phyloP scores from a whole-genome alignment of 2,888 invertebrate species.

The Unio pictorum region DNA sequence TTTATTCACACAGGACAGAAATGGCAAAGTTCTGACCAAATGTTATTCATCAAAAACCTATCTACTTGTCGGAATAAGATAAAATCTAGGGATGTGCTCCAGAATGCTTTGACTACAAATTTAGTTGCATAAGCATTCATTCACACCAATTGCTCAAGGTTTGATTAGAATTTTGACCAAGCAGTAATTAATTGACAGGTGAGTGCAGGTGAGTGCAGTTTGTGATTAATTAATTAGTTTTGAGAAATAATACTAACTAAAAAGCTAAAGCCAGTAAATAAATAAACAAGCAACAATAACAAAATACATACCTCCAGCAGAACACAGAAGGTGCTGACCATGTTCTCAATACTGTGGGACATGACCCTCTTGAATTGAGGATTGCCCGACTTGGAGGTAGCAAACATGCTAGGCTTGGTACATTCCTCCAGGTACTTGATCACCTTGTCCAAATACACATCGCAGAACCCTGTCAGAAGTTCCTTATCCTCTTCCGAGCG shows the following conservation, averaged over 20 bases:
- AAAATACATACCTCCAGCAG: constrained; percentile 62
- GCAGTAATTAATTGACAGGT: no score
- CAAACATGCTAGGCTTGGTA: constrained; percentile 56
- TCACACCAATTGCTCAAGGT: no score
- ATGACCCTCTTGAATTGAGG: constrained; percentile 57
- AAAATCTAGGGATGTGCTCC: no score
- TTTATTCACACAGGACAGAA: no score
- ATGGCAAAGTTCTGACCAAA: no score
- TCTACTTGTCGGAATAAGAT: no score
- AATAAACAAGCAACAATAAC: background rate
- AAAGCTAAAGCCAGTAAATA: background rate
- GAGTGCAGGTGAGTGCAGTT: no score
- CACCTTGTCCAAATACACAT: constrained; percentile 62
- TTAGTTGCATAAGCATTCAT: no score
- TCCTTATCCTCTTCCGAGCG: constrained; percentile 62
- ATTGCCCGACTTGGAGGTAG: constrained; percentile 24
- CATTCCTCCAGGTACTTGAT: constrained; percentile 56
- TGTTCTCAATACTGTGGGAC: constrained; percentile 61
- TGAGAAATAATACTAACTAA: background rate
- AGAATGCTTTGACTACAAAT: no score
- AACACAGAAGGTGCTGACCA: constrained; percentile 65
- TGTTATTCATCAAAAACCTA: no score
- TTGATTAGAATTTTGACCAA: no score
- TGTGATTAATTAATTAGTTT: background rate
- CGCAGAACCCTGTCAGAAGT: constrained; percentile 56